These are phyloP conservation scores for Hormaphis cornu DNA, from an alignment of 1,140 invertebrate genomes.

Conservation along the genomic window DNA sequence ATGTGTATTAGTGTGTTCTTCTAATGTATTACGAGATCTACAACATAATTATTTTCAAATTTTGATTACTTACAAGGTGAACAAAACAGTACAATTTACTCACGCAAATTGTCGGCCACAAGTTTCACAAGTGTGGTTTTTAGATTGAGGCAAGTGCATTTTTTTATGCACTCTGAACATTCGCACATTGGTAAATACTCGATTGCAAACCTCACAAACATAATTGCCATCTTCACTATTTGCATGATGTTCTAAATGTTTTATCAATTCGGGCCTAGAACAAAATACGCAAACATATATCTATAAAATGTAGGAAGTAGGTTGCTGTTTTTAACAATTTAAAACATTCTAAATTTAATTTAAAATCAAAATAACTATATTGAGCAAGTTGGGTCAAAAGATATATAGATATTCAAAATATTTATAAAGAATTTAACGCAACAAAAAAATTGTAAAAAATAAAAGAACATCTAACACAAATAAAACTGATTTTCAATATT, in stretches of 20 bases:
- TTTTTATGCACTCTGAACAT: slow-evolving; percentile 54
- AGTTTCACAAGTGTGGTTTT: slow-evolving; percentile 53
- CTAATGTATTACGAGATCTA: slow-evolving; percentile 55
- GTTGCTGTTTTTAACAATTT: too few species aligned
- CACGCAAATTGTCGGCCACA: slow-evolving; percentile 56
- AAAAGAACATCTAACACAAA: too few species aligned
- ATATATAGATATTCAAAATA: too few species aligned
- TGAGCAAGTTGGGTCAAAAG: too few species aligned
- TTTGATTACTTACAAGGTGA: background rate
- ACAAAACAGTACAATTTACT: background rate
- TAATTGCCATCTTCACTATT: slow-evolving; percentile 52
- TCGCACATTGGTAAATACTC: slow-evolving; percentile 53
- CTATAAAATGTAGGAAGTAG: too few species aligned
- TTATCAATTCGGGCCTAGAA: slow-evolving; percentile 48
- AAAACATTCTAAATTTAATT: too few species aligned
- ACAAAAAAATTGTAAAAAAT: too few species aligned
- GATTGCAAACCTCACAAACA: slow-evolving; percentile 55
- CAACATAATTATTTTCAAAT: slow-evolving; percentile 35
- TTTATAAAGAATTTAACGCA: too few species aligned
- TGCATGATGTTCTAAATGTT: slow-evolving; percentile 58
- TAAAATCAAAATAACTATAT: too few species aligned
- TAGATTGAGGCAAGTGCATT: slow-evolving; percentile 53
- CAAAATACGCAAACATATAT: background rate
- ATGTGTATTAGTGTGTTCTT: slow-evolving; percentile 62
- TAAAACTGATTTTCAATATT: too few species aligned